Conservation (phyloP, 2,797 vertebrate genomes). For the Silurus aristotelis region DNA sequence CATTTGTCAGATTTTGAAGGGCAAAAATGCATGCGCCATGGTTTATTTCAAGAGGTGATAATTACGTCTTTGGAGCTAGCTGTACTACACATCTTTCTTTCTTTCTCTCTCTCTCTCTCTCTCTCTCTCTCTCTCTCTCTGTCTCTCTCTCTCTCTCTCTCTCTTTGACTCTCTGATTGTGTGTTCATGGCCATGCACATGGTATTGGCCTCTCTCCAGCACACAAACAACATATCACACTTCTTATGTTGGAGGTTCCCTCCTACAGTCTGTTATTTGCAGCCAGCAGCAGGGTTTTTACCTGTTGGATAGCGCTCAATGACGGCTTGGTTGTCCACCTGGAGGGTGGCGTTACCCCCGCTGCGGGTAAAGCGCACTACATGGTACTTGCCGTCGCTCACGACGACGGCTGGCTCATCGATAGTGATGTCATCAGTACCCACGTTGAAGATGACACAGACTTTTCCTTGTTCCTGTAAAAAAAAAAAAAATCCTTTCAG, state of each 20-base stretch:
- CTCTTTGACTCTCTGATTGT: conserved; percentile 31
- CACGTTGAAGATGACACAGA: conserved; percentile 93
- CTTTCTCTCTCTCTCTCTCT: conserved; percentile 18
- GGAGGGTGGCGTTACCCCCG: conserved; percentile 92
- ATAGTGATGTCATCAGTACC: conserved; percentile 94
- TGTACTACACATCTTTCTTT: conserved; percentile 49
- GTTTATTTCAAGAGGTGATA: conserved; percentile 30
- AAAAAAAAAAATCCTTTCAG: conserved; percentile 6
- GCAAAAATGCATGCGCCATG: conserved; percentile 56
- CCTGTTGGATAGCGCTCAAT: conserved; percentile 94
- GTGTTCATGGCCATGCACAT: conserved; percentile 26
- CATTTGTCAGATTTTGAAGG: conserved; percentile 48
- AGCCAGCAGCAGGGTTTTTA: conserved; percentile 64
- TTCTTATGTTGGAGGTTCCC: conserved; percentile 36
- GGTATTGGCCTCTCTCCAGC: conserved; percentile 28
- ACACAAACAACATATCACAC: conserved; percentile 30
- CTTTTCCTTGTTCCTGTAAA: conserved; percentile 88
- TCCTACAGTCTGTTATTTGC: neutral
- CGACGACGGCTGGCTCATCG: conserved; percentile 86
- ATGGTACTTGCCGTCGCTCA: conserved; percentile 94
- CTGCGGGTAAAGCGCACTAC: conserved; percentile 95
- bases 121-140: conserved; percentile 47
- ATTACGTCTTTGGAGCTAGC: conserved; percentile 42
- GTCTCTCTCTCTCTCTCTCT: conserved; percentile 29
- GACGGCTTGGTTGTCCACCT: conserved; percentile 95